A percentile compares a stretch with the other conserved stretches of the same genome.
Conservation (phyloP, 1,140 invertebrate species). For the Orchestia grillus region DNA sequence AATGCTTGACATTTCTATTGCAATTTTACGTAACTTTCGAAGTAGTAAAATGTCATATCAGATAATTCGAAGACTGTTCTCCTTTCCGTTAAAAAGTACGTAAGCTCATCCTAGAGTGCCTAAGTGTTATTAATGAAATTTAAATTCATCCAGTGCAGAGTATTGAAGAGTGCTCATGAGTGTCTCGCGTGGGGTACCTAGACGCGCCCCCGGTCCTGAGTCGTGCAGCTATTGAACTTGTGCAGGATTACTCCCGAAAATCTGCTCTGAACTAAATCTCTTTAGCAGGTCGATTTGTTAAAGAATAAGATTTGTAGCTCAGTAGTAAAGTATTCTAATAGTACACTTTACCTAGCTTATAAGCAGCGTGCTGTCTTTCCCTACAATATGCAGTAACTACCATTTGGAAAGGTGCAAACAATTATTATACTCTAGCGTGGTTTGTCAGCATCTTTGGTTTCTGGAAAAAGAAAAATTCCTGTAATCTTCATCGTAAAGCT, state of each 20-base stretch:
- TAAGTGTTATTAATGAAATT: not conserved
- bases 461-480: too few relatives aligned
- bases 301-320: too few relatives aligned
- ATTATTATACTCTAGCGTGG: too few relatives aligned
- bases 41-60: not conserved
- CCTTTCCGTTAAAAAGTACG: not conserved
- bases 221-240: not conserved
- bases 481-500: too few relatives aligned
- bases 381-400: too few relatives aligned
- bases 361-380: too few relatives aligned
- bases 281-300: too few relatives aligned
- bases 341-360: too few relatives aligned
- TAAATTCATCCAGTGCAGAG: not conserved
- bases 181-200: conserved; percentile 9
- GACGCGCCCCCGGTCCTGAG: conserved; percentile 4
- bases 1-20: not conserved
- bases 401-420: too few relatives aligned
- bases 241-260: not conserved
- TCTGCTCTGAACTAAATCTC: too few relatives aligned
- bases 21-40: not conserved
- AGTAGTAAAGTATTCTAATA: too few relatives aligned
- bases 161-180: not conserved
- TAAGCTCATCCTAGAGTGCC: not conserved
- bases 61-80: not conserved
- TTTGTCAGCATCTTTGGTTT: too few relatives aligned